These are phyloP conservation scores for Pseudois nayaur DNA, from an alignment of 2,113 vertebrate species.

Conservation along the genomic window DNA sequence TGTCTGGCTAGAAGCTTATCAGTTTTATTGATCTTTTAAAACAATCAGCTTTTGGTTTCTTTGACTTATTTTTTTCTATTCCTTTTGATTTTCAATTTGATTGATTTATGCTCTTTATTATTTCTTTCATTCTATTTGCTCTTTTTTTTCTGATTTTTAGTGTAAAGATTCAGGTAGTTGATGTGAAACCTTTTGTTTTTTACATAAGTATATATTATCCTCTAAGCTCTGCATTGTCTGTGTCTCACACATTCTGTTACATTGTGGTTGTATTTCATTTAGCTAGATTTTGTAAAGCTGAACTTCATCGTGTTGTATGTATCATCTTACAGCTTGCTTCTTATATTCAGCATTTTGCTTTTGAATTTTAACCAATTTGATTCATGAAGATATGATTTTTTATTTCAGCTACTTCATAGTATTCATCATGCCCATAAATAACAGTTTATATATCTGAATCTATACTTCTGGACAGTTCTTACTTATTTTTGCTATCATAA, in stretches of 20 bases:
- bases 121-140: not conserved
- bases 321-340: not conserved
- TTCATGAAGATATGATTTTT: not conserved
- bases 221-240: not conserved
- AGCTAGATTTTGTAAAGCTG: not conserved
- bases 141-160: slow-evolving; percentile 12
- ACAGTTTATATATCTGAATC: not conserved
- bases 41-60: not conserved
- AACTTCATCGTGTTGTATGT: not conserved
- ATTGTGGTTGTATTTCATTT: not conserved
- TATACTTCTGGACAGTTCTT: not conserved
- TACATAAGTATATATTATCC: not conserved
- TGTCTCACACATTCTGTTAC: not conserved
- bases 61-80: not conserved
- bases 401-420: not conserved
- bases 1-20: slow-evolving; percentile 9
- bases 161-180: not conserved
- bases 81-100: not conserved
- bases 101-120: not conserved
- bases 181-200: not conserved
- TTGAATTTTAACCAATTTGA: not conserved
- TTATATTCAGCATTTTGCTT: slow-evolving; percentile 4
- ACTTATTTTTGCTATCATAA: not conserved
- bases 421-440: not conserved
- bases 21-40: slow-evolving; percentile 32